phyloP scores from a whole-genome alignment of 2,888 invertebrate species.

The Brachyptera putata region DNA sequence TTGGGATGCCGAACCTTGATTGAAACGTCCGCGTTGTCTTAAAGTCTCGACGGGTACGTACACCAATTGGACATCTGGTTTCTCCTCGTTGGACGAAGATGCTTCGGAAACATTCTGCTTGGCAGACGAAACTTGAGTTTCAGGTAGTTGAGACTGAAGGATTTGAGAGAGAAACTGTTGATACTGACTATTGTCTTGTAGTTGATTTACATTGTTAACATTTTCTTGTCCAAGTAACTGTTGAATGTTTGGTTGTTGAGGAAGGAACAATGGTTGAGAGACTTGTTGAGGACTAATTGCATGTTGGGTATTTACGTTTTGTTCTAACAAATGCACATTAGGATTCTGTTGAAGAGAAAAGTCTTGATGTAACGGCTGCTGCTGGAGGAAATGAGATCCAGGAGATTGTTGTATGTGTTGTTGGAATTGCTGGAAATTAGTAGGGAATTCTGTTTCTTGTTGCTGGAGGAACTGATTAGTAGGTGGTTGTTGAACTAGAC shows the following conservation, averaged over 20 bases:
- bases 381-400: not conserved
- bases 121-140: not conserved
- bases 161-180: conserved; percentile 6
- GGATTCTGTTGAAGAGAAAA: not conserved
- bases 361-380: not conserved
- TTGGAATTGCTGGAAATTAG: not conserved
- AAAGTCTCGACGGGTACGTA: conserved; percentile 78
- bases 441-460: not conserved
- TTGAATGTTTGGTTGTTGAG: not conserved
- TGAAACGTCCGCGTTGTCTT: conserved; percentile 45
- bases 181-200: not conserved
- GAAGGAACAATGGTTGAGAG: not conserved
- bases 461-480: not conserved
- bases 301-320: not conserved
- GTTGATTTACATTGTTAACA: not conserved
- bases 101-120: not conserved
- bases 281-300: not conserved
- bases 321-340: not conserved
- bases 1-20: not conserved
- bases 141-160: not conserved
- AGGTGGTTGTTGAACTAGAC: not conserved
- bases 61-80: conserved; percentile 63
- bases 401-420: not conserved
- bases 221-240: conserved; percentile 1
- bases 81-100: not conserved